Evolutionary conservation across 2,888 invertebrate genomes (phyloP), one percentile per base, ranked within the genome.

Genomic region (Sesamia inferens): DNA sequence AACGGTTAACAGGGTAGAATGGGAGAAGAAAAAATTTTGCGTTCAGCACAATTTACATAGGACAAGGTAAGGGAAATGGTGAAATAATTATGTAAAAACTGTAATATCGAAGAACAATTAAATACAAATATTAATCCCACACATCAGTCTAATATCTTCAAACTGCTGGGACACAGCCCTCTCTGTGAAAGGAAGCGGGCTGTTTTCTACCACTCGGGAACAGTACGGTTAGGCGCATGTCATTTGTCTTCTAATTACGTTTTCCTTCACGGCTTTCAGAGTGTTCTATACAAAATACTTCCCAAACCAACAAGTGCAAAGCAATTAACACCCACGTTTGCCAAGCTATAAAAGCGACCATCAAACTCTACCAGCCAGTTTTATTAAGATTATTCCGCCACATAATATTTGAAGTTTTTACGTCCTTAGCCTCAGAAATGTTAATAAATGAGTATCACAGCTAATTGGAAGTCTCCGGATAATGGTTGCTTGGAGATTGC

Each of bases 341-440:
- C 83, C 31, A 59, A 75, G 77, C 74, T 44, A 80, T 83, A 84
- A 84, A 85, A 83, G 68, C 51, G 55, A 71, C 48, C 68, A 86
- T 80, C 74, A 76, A 78, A 70, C 71, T 73, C 62, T 51, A 31
- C 67, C 44, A 61, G 63, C 74, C 58, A 79, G 75, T 72, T 81
- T 85, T 85, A 85, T 82, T 78, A 77, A 83, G 81, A 84, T 81
- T 81, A 85, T 84, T 84, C 68, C 58, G 19, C 71, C 84, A 85
- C 82, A 75, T 79, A 77, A 81, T 85, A 86, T 86, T 79, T 84
- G 85, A 86, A 85, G 84, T 81, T 85, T 85, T 86, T 86, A 85
- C 71, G 83, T 63, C 61, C 55, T 58, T 24, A 61, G 76, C 63
- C 59, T 48, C 68, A 58, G 75, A 78, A 78, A 79, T 83, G 85